Evolutionary conservation across 2,888 invertebrate genomes (phyloP), one percentile per base, ranked within the genome.

Genomic region (Cephus rjabovi): DNA sequence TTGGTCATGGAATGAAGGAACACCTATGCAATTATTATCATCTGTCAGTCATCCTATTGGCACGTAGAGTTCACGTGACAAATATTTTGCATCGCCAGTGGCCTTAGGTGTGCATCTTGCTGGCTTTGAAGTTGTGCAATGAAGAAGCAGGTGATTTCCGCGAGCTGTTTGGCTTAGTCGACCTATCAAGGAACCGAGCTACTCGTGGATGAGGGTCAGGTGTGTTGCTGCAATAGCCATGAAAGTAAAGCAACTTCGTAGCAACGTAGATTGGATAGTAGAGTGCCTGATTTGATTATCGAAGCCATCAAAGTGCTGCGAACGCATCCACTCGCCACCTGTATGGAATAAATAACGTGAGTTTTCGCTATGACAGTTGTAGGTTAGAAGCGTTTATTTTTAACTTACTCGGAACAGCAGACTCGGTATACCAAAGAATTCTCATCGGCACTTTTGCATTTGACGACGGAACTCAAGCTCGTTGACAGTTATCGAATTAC

Each of bases 81-180:
- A 23, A 15, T 56, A 56, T 56, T 23, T 23, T 9, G 1, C 23
- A 15, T 23, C 9, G 9, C 2, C 23, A 6, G 23, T 23, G 56
- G 9, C 15, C 56, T 56, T 56, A 9, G 6, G 2, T 9, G 2
- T 9, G 23, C 56, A 56, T 56, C 56, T 23, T 9, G 15, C 23
- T 6, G 33, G 11, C 71, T 31, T 71, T 71, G 71, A 31, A 71
- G 30, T 71, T 71, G 33, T 34, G 15, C 31, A 23, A 70, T 0
- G 11, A 11, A 74, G 73, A 76, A 78, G 85, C 85, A 86, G 85
- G 85, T 86, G 85, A 85, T 82, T 80, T 81, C 79, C 82, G 71
- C 79, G 78, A 79, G 83, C 78, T 80, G 79, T 82, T 82, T 82
- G 56, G 23, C 23, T 71, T 71, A 34, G 71, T 71, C 71, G 71